phyloP scores from a whole-genome alignment of 2,888 invertebrate species.

The Baccha elongata region DNA sequence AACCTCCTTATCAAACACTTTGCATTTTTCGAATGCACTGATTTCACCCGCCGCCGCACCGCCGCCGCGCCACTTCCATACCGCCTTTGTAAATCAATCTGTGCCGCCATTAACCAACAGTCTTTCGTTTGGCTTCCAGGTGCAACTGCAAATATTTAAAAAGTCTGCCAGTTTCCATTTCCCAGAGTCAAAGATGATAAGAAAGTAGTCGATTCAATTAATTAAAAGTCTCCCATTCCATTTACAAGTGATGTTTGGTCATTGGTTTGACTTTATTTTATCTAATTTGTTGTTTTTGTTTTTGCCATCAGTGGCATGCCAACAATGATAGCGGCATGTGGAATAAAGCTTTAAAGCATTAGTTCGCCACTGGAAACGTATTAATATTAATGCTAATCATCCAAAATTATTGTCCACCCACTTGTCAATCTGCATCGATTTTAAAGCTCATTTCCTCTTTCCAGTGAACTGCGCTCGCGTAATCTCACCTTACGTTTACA shows the following conservation, averaged over 20 bases:
- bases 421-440: conserved; percentile 33
- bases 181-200: conserved; percentile 45
- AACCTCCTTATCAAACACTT: conserved; percentile 54
- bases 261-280: conserved; percentile 57
- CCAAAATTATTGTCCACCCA: conserved; percentile 56
- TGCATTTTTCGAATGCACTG: conserved; percentile 51
- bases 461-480: conserved; percentile 47
- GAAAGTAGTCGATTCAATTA: conserved; percentile 62
- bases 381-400: conserved; percentile 38
- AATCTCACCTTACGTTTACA: conserved; percentile 41
- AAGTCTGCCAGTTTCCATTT: conserved; percentile 35
- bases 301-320: conserved; percentile 34
- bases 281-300: conserved; percentile 56
- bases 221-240: conserved; percentile 56
- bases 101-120: conserved; percentile 9
- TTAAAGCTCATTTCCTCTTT: conserved; percentile 55
- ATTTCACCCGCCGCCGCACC: background rate
- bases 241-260: conserved; percentile 26
- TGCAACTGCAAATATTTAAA: conserved; percentile 7
- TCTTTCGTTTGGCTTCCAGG: conserved; percentile 26
- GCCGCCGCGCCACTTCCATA: background rate
- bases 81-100: conserved; percentile 24
- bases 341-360: conserved; percentile 32
- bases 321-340: background rate
- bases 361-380: background rate